Evolutionary conservation across 2,888 invertebrate species (phyloP).

Genomic region (Caenorhabditis imperialis): DNA sequence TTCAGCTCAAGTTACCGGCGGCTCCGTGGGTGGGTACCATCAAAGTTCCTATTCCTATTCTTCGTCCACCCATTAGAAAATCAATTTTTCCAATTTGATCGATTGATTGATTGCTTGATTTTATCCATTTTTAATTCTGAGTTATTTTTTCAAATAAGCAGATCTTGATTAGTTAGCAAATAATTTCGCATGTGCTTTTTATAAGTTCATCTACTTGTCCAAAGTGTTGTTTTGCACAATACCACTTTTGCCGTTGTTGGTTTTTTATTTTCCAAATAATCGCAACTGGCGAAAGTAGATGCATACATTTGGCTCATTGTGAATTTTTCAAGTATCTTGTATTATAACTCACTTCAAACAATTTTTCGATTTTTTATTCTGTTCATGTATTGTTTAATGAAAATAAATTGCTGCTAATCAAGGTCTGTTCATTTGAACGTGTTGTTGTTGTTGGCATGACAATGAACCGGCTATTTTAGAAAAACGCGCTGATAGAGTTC

Average conservation of each 20-base stretch:
- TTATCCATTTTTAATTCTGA: conserved; percentile 4
- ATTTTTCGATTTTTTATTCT: not conserved
- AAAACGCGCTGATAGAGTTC: conserved; percentile 39
- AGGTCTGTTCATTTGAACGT: too few species aligned
- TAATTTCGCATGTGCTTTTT: conserved; percentile 2
- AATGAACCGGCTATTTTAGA: too few species aligned
- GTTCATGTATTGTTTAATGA: too few species aligned
- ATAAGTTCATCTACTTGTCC: conserved; percentile 11
- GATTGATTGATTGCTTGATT: conserved; percentile 6
- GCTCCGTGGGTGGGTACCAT: too few species aligned
- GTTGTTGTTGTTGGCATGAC: too few species aligned
- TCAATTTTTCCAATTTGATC: not conserved
- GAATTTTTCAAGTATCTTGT: not conserved
- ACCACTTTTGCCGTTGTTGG: conserved; percentile 30
- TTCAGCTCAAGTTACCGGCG: conserved; percentile 8
- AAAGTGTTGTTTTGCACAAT: conserved; percentile 54
- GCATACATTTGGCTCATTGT: not conserved
- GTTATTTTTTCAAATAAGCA: conserved; percentile 43
- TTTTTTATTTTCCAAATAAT: conserved; percentile 45
- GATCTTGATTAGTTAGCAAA: conserved; percentile 55
- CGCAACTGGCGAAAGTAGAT: conserved; percentile 28
- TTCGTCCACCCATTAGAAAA: not conserved
- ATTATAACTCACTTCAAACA: not conserved
- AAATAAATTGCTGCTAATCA: conserved; percentile 1
- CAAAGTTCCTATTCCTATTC: too few species aligned